A percentile compares a stretch with the other conserved stretches of the same genome.
Conservation (phyloP, 2,113 vertebrate genomes). For the Furnarius figulus region DNA sequence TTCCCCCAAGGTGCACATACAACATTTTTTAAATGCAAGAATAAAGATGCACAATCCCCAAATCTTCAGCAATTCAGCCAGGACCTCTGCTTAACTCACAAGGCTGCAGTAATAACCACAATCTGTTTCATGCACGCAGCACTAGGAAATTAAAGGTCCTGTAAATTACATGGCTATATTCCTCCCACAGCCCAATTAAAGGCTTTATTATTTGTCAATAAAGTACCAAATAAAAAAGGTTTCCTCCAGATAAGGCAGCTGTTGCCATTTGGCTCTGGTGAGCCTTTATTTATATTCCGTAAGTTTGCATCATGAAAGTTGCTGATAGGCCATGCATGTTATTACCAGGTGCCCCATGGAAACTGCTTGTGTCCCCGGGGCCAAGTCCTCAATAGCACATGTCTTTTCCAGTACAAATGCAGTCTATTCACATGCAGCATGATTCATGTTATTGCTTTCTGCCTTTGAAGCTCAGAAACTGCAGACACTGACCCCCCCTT, state of each 20-base stretch:
- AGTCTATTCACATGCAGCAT: rapidly evolving
- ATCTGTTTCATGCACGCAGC: slow-evolving; percentile 61
- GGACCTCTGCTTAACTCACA: slow-evolving; percentile 5
- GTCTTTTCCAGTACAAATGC: neutral
- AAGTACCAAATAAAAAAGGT: slow-evolving; percentile 64
- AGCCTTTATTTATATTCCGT: slow-evolving; percentile 22
- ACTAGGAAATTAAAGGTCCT: slow-evolving; percentile 70
- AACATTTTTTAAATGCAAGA: neutral
- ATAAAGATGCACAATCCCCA: slow-evolving; percentile 35
- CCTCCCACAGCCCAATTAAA: slow-evolving; percentile 69
- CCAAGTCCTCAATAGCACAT: neutral
- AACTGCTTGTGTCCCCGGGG: neutral
- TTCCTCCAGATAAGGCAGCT: slow-evolving; percentile 63
- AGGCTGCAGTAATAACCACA: slow-evolving; percentile 48
- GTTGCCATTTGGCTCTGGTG: slow-evolving; percentile 40
- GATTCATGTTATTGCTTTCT: neutral
- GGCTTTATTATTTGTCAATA: slow-evolving; percentile 76
- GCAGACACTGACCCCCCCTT: neutral
- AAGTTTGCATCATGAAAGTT: slow-evolving; percentile 39
- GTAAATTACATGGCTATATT: slow-evolving; percentile 68
- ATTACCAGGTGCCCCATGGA: slow-evolving; percentile 29
- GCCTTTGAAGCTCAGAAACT: neutral
- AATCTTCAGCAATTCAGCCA: slow-evolving; percentile 23
- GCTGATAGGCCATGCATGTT: slow-evolving; percentile 44
- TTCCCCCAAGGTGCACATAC: neutral